Evolutionary conservation across 2,888 invertebrate species (phyloP), one percentile per base, ranked within the genome.

Genomic region (Augochlorella aurata): DNA sequence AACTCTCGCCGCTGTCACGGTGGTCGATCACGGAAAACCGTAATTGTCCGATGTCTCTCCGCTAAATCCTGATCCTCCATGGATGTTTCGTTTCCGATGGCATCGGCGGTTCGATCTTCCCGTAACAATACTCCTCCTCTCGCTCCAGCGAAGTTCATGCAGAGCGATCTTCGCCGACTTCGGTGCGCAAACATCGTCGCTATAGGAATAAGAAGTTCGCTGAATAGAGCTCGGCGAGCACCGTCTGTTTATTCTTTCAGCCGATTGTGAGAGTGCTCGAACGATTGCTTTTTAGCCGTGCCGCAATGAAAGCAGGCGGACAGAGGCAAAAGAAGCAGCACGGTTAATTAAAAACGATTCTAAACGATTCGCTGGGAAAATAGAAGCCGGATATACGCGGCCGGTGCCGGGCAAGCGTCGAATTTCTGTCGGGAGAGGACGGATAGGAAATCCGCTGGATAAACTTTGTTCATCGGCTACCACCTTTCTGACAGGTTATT

Each of bases 71-170:
- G 18, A 44, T 65, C 1, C 18, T 65, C 18, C 12, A n/a, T n/a
- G 38, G n/a, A n/a, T 44, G 65, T 38, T 44, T 44, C n/a, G 44
- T n/a, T 44, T 38, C 18, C 18, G 44, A 44, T 2, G 44, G 44
- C n/a, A 38, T 65, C 44, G 18, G 44, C 65, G 12, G 44, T 65
- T n/a, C 65, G 65, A 65, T n/a, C 44, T 65, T 65, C 44, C 12
- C 65, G 5, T 65, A 65, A 65, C 65, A 38, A 65, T 65, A 18
- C 63, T 38, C 44, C 18, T 10, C 7, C 12, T 16, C 29, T 65
- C 52, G n/a, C 69, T 21, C 18, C 69, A 29, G 52, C 49, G 50
- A 58, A 65, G 44, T 65, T 65, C 44, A 38, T n/a, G 65, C 65
- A 44, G 38, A 65, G 44, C 38, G 65, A 44, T 44, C 38, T 44